phyloP scores from a whole-genome alignment of 2,797 vertebrate species.

The Pelobates cultripes region DNA sequence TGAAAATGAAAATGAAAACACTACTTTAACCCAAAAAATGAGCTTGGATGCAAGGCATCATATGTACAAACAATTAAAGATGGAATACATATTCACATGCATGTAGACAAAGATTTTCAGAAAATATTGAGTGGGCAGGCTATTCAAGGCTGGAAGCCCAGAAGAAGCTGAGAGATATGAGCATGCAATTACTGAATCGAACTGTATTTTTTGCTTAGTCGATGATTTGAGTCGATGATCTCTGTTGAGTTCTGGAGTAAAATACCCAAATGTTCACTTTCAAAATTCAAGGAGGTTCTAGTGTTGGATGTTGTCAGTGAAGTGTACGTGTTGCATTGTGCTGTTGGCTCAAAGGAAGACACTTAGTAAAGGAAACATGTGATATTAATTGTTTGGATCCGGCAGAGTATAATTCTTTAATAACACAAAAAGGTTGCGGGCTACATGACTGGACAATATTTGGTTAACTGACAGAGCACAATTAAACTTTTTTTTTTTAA shows the following conservation, averaged over 20 bases:
- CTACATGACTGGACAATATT: constrained; percentile 96
- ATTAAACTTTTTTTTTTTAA: constrained; percentile 93
- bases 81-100: constrained; percentile 78
- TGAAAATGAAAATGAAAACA: constrained; percentile 91
- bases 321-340: constrained; percentile 94
- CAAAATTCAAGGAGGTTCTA: constrained; percentile 87
- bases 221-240: constrained; percentile 90
- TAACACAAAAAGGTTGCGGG: constrained; percentile 93
- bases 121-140: constrained; percentile 87
- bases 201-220: constrained; percentile 89
- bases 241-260: constrained; percentile 94
- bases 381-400: constrained; percentile 95
- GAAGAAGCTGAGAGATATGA: constrained; percentile 94
- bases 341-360: constrained; percentile 89
- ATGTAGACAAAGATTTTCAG: constrained; percentile 90
- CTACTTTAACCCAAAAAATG: constrained; percentile 93
- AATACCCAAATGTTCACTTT: constrained; percentile 85
- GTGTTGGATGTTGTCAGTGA: constrained; percentile 97
- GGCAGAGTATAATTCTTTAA: constrained; percentile 89
- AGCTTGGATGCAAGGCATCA: constrained; percentile 88
- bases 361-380: constrained; percentile 92
- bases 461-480: constrained; percentile 91
- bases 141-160: constrained; percentile 86
- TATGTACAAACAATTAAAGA: constrained; percentile 89
- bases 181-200: constrained; percentile 91